Conservation (phyloP, 2,113 vertebrate genomes). For the Thermophis baileyi region DNA sequence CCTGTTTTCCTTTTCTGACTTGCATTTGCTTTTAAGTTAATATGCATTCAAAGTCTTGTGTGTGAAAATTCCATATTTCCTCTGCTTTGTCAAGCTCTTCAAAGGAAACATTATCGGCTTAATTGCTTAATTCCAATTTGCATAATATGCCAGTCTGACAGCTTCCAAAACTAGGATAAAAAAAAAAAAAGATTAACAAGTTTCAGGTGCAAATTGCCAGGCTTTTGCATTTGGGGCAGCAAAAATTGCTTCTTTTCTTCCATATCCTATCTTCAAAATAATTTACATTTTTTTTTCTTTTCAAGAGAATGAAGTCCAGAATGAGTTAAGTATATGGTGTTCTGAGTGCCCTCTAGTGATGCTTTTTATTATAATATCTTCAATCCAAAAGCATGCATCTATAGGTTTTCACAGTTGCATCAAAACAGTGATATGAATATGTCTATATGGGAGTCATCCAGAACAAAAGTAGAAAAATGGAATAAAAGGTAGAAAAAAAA, state of each 20-base stretch:
- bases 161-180: conserved; percentile 69
- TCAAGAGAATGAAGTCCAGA: not conserved
- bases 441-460: not conserved
- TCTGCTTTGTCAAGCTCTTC: conserved; percentile 77
- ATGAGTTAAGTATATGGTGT: accelerated
- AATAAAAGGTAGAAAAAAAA: not conserved
- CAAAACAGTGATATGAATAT: not conserved
- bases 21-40: conserved; percentile 66
- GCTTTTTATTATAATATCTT: not conserved
- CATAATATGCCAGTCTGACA: conserved; percentile 75
- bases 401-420: not conserved
- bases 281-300: conserved; percentile 50
- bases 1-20: conserved; percentile 36
- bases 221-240: conserved; percentile 51
- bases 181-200: conserved; percentile 75
- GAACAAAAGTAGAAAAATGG: not conserved
- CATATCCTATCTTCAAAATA: conserved; percentile 4
- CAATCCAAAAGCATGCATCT: not conserved
- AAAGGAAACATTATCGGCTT: conserved; percentile 77
- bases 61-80: conserved; percentile 68
- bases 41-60: conserved; percentile 60
- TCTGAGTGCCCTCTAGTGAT: not conserved
- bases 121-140: conserved; percentile 77
- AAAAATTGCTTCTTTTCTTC: conserved; percentile 49
- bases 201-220: conserved; percentile 56